Base-by-base conservation (phyloP, 2,888 invertebrate genomes). In the Orthosia cruda region DNA sequence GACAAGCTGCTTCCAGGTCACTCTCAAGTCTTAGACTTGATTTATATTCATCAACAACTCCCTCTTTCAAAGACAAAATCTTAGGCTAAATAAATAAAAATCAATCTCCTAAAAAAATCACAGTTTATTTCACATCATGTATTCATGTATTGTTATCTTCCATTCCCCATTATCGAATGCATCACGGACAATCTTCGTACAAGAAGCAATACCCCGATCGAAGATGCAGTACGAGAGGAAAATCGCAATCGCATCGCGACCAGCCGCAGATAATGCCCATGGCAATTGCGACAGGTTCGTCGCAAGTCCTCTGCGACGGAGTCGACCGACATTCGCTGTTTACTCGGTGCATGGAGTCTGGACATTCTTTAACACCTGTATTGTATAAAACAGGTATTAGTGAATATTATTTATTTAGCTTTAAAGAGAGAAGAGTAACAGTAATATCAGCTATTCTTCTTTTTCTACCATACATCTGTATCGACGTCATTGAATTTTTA, bases 181-280 rank as follows among this genome's bases (percentile, higher is more conserved):
- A 74, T 92, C 76, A 91, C 4, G 96, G 95, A 80, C 95, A 96
- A 87, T 96, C 96, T 90, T 96, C 96, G 62, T 91, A 94, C 5
- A 90, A 82, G 86, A 96, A 96, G 89, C 96, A 96, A 81, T 95
- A 96, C 0, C 96, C 95, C 0, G 96, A 96, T 3, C 91, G 69
- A 4, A 92, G 86, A 69, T 96, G 96, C 7, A 96, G 81, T 0
- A 96, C 96, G 69, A 95, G 92, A 0, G 96, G 96, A 61, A 95
- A 95, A 83, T 96, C 95, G 90, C 96, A 96, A 83, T 96, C 96
- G 85, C 96, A 96, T 0, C 96, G 91, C 71, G 94, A 93, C 96
- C 95, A 96, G 79, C 92, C 91, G 89, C 96, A 96, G 18, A 96
- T 94, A 5, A 94, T 74, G 2, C 96, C 96, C 93, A 96, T 93